Evolutionary conservation across 2,113 vertebrate genomes (phyloP), one percentile per base, ranked within the genome.

Genomic region (Gymnorhina tibicen): DNA sequence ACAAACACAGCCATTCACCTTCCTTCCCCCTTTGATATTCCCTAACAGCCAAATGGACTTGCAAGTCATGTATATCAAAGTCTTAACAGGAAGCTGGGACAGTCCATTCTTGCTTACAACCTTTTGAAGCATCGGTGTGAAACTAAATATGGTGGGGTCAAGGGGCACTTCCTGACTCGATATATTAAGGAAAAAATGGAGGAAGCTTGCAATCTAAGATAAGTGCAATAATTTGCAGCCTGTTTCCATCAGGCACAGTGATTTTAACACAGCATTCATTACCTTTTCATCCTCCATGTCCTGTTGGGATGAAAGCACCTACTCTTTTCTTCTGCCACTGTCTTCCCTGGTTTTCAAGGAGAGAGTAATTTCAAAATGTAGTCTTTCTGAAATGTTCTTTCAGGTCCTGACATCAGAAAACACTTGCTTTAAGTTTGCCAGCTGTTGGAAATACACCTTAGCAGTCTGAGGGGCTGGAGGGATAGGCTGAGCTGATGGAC

Each of bases 31-130:
- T 52, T n/a, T n/a, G 28, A 19, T 72, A 14, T 22, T 78, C 37
- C 44, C 4, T 68, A 24, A 16, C 14, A 79, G 62, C 44, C n/a
- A 55, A 32, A 37, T 62, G 41, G 12, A 60, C 35, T 90, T 73
- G n/a, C 17, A 44, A 66, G 42, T 69, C 1, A 0, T 13, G 7
- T 49, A 0, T 69, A 44, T 76, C 50, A 20, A 13, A 39, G 17
- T 42, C 42, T 47, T 55, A 35, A 24, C 18, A 52, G 66, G 53
- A 83, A 91, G 30, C 59, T 44, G 46, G 26, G 52, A 18, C 20
- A 73, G 21, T 72, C 41, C 14, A 4, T 72, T 93, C 41, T 79
- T 85, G 26, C 49, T 76, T 24, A 12, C 6, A 41, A 12, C 15
- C 35, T 86, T 80, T 21, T 55, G 67, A 87, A 91, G 33, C 35